Evolutionary conservation across 2,888 invertebrate genomes (phyloP), one percentile per base, ranked within the genome.

Genomic region (Cataglyphis cursor): DNA sequence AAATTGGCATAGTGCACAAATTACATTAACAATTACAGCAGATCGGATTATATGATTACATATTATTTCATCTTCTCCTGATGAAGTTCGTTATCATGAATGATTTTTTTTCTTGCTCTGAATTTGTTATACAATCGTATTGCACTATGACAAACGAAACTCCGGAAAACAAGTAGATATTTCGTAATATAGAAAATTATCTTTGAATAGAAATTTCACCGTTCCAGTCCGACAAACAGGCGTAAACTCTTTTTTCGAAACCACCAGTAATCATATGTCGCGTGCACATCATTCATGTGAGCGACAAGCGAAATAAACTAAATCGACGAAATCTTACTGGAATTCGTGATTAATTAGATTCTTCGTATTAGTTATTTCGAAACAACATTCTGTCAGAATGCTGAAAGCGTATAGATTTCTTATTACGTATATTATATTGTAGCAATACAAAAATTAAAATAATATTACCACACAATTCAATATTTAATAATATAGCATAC

Each of bases 251-350:
- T 65, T 73, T 70, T 73, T 62, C 35, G 48, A 65, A 81, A 28
- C 41, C 18, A 41, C 38, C 31, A 9, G 18, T 18, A 72, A 70
- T 83, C 61, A 86, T 15, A 24, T 31, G 9, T 87, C 48, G 80
- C 88, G 82, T 87, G 89, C 61, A 80, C 57, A 82, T 82, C 73
- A 35, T 59, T 88, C 84, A 51, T 28, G 18, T 51, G 65, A n/a
- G 12, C 57, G 35, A 82, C 51, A 70, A 64, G 51, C n/a, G 28
- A 59, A 65, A 59, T 24, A 76, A 68, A 57, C 24, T 9, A 72
- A 62, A 75, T 15, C 31, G 12, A 48, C 10, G 15, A 44, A 54
- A 38, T 78, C 64, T 81, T 48, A 80, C 59, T 31, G 21, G 41
- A 6, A 73, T 66, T 18, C 21, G 21, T 44, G 10, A 76, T 51